These are phyloP conservation scores for Drosophila rellima DNA, from an alignment of 2,888 invertebrate species.

Conservation along the genomic window DNA sequence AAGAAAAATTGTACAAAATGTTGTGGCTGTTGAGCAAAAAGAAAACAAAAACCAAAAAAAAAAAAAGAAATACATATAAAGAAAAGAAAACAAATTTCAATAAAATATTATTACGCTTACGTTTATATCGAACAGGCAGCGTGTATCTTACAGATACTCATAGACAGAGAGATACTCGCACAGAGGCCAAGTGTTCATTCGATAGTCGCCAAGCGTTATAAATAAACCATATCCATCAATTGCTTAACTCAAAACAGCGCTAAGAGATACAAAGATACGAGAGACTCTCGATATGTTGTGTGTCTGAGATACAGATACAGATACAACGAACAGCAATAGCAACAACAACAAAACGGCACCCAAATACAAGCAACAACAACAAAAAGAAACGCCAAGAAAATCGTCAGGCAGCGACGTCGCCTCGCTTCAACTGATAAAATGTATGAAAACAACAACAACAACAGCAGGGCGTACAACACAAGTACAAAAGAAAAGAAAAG, in stretches of 20 bases:
- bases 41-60: constrained; percentile 20
- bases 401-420: constrained; percentile 64
- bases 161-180: constrained; percentile 29
- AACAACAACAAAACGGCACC: constrained; percentile 62
- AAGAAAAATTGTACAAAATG: constrained; percentile 63
- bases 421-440: constrained; percentile 75
- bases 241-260: constrained; percentile 84
- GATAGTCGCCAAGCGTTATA: constrained; percentile 83
- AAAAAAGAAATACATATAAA: constrained; percentile 32
- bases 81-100: constrained; percentile 83
- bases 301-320: constrained; percentile 58
- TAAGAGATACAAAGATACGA: constrained; percentile 80
- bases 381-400: constrained; percentile 67
- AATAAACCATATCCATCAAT: constrained; percentile 85
- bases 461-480: constrained; percentile 32
- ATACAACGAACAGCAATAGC: constrained; percentile 54
- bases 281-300: constrained; percentile 37
- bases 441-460: constrained; percentile 69
- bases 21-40: constrained; percentile 53
- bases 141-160: constrained; percentile 77
- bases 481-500: constrained; percentile 43
- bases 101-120: constrained; percentile 85
- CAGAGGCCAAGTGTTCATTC: constrained; percentile 72
- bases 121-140: constrained; percentile 77
- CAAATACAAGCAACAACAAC: constrained; percentile 67